These are phyloP conservation scores for Sepiola atlantica DNA, from an alignment of 2,888 invertebrate genomes.

Conservation along the genomic window DNA sequence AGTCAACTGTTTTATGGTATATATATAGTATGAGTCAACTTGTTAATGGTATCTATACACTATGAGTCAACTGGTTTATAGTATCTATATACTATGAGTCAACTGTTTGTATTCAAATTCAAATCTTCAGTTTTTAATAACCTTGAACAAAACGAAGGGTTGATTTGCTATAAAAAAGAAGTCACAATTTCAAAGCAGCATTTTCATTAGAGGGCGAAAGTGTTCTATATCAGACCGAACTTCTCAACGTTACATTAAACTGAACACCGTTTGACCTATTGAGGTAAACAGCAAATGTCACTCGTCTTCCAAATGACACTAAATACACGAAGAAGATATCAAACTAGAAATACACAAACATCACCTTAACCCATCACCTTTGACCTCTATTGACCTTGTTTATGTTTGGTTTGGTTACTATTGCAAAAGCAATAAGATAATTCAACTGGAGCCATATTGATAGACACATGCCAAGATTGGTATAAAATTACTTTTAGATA, in stretches of 20 bases:
- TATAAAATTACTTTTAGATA: neutral
- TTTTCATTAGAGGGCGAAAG: neutral
- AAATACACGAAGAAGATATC: neutral
- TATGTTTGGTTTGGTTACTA: neutral
- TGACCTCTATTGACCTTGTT: neutral
- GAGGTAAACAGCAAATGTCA: neutral
- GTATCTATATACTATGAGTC: no score
- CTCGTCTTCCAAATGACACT: neutral
- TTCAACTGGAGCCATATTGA: neutral
- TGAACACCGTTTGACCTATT: neutral
- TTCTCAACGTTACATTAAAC: neutral
- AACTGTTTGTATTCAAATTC: no score
- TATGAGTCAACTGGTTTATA: no score
- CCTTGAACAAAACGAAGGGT: no score
- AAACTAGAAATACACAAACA: neutral
- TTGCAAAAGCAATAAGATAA: neutral
- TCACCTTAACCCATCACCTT: neutral
- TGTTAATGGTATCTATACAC: no score
- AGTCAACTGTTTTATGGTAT: no score
- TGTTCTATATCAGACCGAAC: neutral
- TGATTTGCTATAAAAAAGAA: neutral
- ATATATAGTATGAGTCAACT: no score
- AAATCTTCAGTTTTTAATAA: no score
- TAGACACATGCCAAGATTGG: neutral
- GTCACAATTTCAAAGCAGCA: neutral